A percentile compares a stretch with the other conserved stretches of the same genome.
These are phyloP conservation scores for Ctenochaetus hawaiiensis DNA, from an alignment of 2,797 vertebrate species.

Conservation along the genomic window DNA sequence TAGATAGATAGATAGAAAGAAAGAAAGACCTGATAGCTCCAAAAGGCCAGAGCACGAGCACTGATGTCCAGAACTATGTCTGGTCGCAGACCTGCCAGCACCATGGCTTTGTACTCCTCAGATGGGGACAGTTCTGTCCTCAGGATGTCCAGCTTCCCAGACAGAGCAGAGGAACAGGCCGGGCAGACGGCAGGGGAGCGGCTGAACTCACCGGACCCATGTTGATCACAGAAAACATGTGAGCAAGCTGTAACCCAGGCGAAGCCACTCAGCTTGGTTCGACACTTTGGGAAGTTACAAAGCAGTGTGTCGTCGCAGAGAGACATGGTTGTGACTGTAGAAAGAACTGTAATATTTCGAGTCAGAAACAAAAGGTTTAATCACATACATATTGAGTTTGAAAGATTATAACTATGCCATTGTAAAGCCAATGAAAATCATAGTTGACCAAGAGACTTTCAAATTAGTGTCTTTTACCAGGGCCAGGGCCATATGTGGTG, in stretches of 20 bases:
- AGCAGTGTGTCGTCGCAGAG: conserved; percentile 89
- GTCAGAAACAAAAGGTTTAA: not conserved
- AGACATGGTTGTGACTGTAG: conserved; percentile 75
- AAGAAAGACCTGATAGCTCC: conserved; percentile 96
- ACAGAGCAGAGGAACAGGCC: conserved; percentile 90
- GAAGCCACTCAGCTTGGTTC: conserved; percentile 87
- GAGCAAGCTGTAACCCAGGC: conserved; percentile 94
- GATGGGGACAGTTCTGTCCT: conserved; percentile 90
- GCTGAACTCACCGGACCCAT: conserved; percentile 91
- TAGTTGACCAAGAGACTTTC: not conserved
- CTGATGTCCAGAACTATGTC: conserved; percentile 91
- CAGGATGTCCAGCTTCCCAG: conserved; percentile 92
- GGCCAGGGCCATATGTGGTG: not conserved
- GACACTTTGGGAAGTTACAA: conserved; percentile 92
- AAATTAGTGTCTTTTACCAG: not conserved
- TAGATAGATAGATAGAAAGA: too few species aligned
- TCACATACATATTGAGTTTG: not conserved
- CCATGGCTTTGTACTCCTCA: conserved; percentile 94
- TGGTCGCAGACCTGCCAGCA: conserved; percentile 89
- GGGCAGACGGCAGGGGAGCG: conserved; percentile 90
- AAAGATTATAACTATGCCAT: not conserved
- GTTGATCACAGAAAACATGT: conserved; percentile 92
- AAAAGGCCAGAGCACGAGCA: conserved; percentile 90
- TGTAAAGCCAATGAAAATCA: not conserved
- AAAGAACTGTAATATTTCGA: not conserved